A percentile compares a stretch with the other conserved stretches of the same genome.
phyloP scores from a whole-genome alignment of 2,113 vertebrate species.

The Amphiprion percula region DNA sequence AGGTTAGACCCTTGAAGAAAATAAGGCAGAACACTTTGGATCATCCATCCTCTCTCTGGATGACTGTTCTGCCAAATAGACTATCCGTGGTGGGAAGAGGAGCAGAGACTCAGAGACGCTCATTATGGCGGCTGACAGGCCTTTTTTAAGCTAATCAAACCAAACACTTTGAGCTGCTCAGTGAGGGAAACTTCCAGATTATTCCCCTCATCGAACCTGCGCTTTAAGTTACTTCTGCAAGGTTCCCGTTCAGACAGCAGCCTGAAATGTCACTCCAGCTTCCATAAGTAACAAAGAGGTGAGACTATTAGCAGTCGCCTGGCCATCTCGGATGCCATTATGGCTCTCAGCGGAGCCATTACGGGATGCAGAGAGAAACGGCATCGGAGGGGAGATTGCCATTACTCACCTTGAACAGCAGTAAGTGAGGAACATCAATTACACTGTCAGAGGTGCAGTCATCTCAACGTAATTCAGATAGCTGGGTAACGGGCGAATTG shows the following conservation, averaged over 20 bases:
- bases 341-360: constrained; percentile 75
- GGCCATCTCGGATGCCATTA: constrained; percentile 63
- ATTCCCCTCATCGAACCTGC: constrained; percentile 1
- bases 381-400: constrained; percentile 45
- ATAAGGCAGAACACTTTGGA: constrained; percentile 43
- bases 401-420: constrained; percentile 74
- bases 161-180: constrained; percentile 3
- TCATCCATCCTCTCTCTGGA: constrained; percentile 38
- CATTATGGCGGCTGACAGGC: constrained; percentile 25
- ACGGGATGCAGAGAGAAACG: constrained; percentile 45
- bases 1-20: constrained; percentile 51
- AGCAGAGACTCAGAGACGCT: constrained; percentile 10
- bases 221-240: constrained; percentile 11
- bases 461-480: constrained; percentile 47
- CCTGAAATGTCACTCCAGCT: constrained; percentile 56
- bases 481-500: constrained; percentile 32
- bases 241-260: constrained; percentile 17
- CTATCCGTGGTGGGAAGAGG: not conserved
- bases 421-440: constrained; percentile 71
- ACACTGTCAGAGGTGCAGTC: constrained; percentile 44
- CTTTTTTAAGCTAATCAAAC: constrained; percentile 27
- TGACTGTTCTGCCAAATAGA: constrained; percentile 21
- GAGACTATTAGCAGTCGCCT: constrained; percentile 60
- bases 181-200: not conserved
- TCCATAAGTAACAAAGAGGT: constrained; percentile 63